Conservation (phyloP, 1,140 invertebrate genomes). For the Musca domestica region DNA sequence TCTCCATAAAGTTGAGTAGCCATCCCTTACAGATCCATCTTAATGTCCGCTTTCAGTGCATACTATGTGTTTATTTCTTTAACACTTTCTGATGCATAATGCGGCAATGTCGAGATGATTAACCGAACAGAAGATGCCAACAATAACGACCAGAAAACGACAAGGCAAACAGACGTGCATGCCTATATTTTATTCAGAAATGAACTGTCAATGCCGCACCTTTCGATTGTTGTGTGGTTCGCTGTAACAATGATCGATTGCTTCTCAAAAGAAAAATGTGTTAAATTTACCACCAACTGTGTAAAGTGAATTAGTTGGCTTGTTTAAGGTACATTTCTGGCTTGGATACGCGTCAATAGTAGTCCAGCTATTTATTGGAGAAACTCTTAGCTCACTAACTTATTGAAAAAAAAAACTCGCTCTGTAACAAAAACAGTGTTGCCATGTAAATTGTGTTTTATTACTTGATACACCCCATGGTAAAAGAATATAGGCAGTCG, state of each 20-base stretch:
- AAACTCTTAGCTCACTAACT: too few species aligned
- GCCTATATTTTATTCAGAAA: not conserved
- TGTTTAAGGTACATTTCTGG: not conserved
- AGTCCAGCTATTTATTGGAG: not conserved
- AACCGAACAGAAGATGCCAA: not conserved
- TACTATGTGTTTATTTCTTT: too few species aligned
- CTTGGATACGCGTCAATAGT: too few species aligned
- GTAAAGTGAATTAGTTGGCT: conserved; percentile 11
- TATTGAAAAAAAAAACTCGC: not conserved
- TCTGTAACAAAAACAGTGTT: not conserved
- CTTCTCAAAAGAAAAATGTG: conserved; percentile 17
- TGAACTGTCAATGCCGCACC: conserved; percentile 14
- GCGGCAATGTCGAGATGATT: not conserved
- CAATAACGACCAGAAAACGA: not conserved
- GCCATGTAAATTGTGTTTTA: too few species aligned
- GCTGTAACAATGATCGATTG: conserved; percentile 16
- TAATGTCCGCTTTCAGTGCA: too few species aligned
- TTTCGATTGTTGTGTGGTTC: conserved; percentile 4
- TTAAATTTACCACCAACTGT: conserved; percentile 22
- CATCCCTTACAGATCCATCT: too few species aligned
- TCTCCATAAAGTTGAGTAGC: too few species aligned
- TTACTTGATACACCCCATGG: too few species aligned
- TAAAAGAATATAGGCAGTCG: too few species aligned
- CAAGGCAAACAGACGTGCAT: conserved; percentile 4
- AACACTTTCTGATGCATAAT: too few species aligned